Evolutionary conservation across 1,140 invertebrate genomes (phyloP), one percentile per base, ranked within the genome.

Genomic region (Heliconius eleuchia): DNA sequence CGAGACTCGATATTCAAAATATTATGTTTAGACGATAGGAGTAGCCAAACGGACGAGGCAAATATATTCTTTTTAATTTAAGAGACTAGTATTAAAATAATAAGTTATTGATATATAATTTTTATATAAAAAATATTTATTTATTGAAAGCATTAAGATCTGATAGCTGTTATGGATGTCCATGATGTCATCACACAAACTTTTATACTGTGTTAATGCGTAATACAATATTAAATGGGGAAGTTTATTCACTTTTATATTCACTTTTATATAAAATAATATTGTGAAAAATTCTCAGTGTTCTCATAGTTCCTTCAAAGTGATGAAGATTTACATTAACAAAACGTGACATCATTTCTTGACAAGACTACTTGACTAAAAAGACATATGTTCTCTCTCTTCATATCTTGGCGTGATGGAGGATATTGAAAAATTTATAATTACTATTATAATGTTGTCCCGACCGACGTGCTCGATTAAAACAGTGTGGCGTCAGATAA

Each of bases 1-100:
- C 46, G 73, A 30, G 50, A 72, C 66, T 79, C 71, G 46, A 79
- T 82, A 77, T 76, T 73, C 75, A 76, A 66, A 76, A 71, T 74
- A 71, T 80, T 77, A 77, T 66, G 60, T 72, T 81, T 82, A 82
- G 81, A 72, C 39, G 39, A 77, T 82, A 82, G 81, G 78, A 71
- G 23, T 82, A 80, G 74, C 57, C 73, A 78, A 74, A 81, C 71
- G 72, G 73, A 78, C 60, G 76, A 71, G 66, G 74, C 71, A 39
- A 74, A 79, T 46, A 71, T 73, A 80, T 78, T 74, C 30, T 66
- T 73, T 70, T 78, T 81, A 77, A 71, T 80, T 74, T 81, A 78
- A 81, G 76, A 74, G 60, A n/a, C 46, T 77, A 77, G 75, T 80
- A 80, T 80, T 80, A 80, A 77, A 77, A 55, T 39, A 37, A 16